Evolutionary conservation across 2,888 invertebrate species (phyloP).

Genomic region (Aporophyla nigra): DNA sequence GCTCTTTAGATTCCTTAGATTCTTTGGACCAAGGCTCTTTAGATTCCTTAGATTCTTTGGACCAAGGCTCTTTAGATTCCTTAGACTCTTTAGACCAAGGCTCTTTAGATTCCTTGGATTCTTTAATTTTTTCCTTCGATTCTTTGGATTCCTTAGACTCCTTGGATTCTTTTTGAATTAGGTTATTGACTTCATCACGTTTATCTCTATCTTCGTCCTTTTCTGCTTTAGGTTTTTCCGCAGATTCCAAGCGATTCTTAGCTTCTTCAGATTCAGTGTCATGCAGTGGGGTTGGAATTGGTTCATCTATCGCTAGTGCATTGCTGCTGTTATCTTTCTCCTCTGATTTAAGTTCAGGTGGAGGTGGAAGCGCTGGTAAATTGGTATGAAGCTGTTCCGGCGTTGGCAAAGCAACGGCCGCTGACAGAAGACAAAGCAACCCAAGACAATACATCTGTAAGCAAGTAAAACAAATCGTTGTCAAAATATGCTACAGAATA

Average conservation of each 20-base stretch:
- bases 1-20: slow-evolving; percentile 8
- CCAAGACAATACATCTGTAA: slow-evolving; percentile 74
- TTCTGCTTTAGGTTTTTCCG: slow-evolving; percentile 13
- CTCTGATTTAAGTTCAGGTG: slow-evolving; percentile 41
- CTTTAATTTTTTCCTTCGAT: slow-evolving; percentile 23
- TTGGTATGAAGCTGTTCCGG: slow-evolving; percentile 47
- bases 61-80: not conserved
- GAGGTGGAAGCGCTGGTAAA: slow-evolving; percentile 29
- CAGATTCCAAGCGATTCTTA: not conserved
- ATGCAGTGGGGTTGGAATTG: not conserved
- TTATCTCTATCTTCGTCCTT: not conserved
- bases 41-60: not conserved
- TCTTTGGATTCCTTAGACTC: not conserved
- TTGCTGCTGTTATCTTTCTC: slow-evolving; percentile 9
- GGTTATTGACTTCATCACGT: not conserved
- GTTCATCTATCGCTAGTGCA: slow-evolving; percentile 21
- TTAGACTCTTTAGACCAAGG: not conserved
- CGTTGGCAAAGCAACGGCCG: slow-evolving; percentile 71
- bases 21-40: not conserved
- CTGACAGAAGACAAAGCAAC: slow-evolving; percentile 71
- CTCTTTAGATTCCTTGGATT: slow-evolving; percentile 5
- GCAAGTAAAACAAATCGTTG: slow-evolving; percentile 1
- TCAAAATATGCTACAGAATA: not conserved
- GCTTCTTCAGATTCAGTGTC: not conserved
- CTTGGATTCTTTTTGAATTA: slow-evolving; percentile 22